Percentiles rank a stretch among this genome's conserved stretches.
These are phyloP conservation scores for Hypotaenidia philippensis DNA, from an alignment of 2,797 vertebrate genomes.

Conservation along the genomic window DNA sequence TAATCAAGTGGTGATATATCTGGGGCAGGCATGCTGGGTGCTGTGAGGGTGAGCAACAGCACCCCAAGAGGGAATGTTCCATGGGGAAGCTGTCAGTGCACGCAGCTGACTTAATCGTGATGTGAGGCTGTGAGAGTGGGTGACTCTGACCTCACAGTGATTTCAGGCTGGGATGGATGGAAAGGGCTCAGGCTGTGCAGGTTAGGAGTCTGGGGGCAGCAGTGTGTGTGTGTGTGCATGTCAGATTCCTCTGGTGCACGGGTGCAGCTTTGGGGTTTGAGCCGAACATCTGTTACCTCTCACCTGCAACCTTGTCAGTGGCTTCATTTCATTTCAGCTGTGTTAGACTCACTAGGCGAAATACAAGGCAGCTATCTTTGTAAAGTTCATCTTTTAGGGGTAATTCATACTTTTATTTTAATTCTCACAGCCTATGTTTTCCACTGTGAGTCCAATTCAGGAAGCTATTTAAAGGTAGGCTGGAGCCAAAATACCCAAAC, in stretches of 20 bases:
- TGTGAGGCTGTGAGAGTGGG: not conserved
- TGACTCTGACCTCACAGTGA: fast-evolving
- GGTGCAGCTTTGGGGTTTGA: not conserved
- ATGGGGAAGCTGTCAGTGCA: not conserved
- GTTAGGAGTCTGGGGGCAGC: not conserved
- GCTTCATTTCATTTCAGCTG: not conserved
- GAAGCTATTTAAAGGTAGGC: conserved; percentile 10
- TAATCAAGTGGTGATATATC: not conserved
- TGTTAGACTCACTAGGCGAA: not conserved
- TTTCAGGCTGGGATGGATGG: not conserved
- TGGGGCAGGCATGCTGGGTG: no score
- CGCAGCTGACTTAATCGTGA: fast-evolving
- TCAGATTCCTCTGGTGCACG: not conserved
- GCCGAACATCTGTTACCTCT: not conserved
- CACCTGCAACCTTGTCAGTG: not conserved
- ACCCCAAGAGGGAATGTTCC: not conserved
- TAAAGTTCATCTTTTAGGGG: not conserved
- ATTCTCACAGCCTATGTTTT: not conserved
- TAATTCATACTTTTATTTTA: not conserved
- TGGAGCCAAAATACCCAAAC: not conserved
- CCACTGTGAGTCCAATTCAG: not conserved
- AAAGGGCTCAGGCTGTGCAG: not conserved
- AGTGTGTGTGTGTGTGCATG: not conserved
- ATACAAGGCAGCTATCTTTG: not conserved
- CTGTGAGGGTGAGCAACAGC: not conserved